Conservation (phyloP, 2,797 vertebrate genomes). For the Falco novaeseelandiae region DNA sequence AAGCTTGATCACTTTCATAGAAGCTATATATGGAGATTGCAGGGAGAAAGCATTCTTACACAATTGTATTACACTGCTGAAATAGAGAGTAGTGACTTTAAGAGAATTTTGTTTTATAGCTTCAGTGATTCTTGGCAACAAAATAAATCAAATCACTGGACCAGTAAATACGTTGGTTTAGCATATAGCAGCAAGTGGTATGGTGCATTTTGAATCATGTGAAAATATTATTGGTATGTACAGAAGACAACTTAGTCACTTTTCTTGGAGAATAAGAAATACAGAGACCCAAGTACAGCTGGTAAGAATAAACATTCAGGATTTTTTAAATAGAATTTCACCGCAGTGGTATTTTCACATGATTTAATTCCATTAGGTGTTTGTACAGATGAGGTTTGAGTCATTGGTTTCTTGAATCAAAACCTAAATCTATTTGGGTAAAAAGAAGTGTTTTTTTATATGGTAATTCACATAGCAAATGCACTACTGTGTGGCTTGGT, state of each 20-base stretch:
- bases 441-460: neutral
- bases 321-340: neutral
- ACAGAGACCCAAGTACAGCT: neutral
- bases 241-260: neutral
- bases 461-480: neutral
- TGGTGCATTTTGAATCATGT: neutral
- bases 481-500: neutral
- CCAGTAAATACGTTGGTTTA: neutral
- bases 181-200: neutral
- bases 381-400: neutral
- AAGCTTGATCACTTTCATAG: neutral
- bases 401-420: neutral
- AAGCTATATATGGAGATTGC: neutral
- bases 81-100: neutral
- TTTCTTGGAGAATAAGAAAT: neutral
- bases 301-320: neutral
- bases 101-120: constrained; percentile 8
- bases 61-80: neutral
- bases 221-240: neutral
- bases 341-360: neutral
- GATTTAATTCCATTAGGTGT: neutral
- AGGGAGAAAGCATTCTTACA: neutral
- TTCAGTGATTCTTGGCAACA: constrained; percentile 21
- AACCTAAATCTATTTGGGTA: neutral
- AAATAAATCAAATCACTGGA: constrained; percentile 31